Percentiles rank a stretch among this genome's conserved stretches.
phyloP scores from a whole-genome alignment of 2,888 invertebrate genomes.

The Ophion costatus region DNA sequence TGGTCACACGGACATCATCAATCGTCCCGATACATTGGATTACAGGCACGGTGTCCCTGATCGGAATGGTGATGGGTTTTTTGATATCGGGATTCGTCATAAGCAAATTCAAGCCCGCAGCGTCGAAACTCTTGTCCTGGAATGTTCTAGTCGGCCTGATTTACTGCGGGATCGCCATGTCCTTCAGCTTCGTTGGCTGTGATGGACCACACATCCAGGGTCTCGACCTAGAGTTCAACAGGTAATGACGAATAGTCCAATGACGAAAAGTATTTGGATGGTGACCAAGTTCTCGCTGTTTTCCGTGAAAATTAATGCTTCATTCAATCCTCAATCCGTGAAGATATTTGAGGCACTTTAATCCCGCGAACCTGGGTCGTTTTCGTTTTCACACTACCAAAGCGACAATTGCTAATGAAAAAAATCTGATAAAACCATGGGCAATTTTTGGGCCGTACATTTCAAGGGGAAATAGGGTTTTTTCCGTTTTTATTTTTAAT shows the following conservation, averaged over 20 bases:
- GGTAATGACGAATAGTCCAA: constrained; percentile 72
- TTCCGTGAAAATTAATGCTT: too few relatives aligned
- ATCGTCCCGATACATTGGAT: background rate
- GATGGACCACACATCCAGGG: constrained; percentile 81
- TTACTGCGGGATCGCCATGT: constrained; percentile 85
- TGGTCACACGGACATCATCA: background rate
- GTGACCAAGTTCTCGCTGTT: background rate
- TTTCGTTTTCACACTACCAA: too few relatives aligned
- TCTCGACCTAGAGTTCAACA: constrained; percentile 76
- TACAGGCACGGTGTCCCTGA: constrained; percentile 85
- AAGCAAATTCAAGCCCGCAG: constrained; percentile 86
- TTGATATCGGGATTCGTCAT: constrained; percentile 86
- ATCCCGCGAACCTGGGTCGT: too few relatives aligned
- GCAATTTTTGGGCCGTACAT: too few relatives aligned
- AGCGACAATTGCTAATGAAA: too few relatives aligned
- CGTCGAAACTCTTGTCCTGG: constrained; percentile 86
- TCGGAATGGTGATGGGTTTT: constrained; percentile 87
- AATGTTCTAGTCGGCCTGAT: constrained; percentile 86
- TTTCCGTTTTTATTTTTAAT: too few relatives aligned
- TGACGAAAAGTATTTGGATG: background rate
- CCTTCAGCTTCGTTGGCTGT: constrained; percentile 86
- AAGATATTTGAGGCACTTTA: too few relatives aligned
- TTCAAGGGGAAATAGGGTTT: too few relatives aligned
- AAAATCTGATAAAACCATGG: too few relatives aligned
- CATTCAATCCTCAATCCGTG: too few relatives aligned